Conservation (phyloP, 2,888 invertebrate genomes). For the Helobdella robusta region DNA sequence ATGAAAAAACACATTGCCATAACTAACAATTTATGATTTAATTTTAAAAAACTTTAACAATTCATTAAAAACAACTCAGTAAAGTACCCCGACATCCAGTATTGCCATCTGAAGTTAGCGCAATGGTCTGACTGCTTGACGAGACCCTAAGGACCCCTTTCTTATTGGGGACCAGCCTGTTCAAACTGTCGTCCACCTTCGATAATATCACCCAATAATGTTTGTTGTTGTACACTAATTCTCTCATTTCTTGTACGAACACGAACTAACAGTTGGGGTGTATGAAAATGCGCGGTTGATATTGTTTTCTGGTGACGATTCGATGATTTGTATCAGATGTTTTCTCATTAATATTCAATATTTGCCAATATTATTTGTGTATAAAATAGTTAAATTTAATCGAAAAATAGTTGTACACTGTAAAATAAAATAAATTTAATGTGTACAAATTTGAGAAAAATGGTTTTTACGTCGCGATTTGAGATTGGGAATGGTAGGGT, state of each 20-base stretch:
- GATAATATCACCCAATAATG: constrained; percentile 23
- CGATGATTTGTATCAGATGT: too few species aligned
- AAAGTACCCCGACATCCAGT: constrained; percentile 13
- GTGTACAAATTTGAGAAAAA: neutral
- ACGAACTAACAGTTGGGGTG: neutral
- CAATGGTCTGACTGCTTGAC: constrained; percentile 14
- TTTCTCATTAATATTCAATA: too few species aligned
- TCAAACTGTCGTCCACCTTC: constrained; percentile 12
- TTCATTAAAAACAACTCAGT: too few species aligned
- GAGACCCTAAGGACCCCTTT: constrained; percentile 16
- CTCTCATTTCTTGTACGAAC: constrained; percentile 23
- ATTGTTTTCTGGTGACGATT: neutral
- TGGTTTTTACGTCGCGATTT: constrained; percentile 14
- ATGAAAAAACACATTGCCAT: too few species aligned
- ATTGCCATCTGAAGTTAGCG: constrained; percentile 20
- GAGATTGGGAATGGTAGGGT: constrained; percentile 22
- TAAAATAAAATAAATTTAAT: too few species aligned
- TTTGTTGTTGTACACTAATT: constrained; percentile 24
- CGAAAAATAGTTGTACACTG: too few species aligned
- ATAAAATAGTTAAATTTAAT: too few species aligned
- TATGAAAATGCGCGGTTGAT: neutral
- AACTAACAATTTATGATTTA: too few species aligned
- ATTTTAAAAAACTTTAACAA: too few species aligned
- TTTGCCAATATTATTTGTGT: too few species aligned
- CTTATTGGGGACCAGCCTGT: constrained; percentile 8